These are phyloP conservation scores for Sarcophaga subvicina DNA, from an alignment of 2,888 invertebrate species.

Conservation along the genomic window DNA sequence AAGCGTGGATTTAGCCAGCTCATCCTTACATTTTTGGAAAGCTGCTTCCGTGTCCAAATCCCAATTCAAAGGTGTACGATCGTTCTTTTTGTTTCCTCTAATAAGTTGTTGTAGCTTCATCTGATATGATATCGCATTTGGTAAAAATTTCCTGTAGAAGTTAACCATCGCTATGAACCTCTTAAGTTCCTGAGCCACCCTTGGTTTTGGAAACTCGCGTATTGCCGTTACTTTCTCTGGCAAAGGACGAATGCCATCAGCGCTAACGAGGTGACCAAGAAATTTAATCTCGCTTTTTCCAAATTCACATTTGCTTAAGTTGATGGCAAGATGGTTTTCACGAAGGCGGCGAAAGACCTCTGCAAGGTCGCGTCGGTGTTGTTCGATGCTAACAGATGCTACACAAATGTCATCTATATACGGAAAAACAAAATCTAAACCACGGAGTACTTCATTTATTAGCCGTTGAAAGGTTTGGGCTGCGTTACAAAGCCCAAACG, in stretches of 20 bases:
- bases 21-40: constrained; percentile 50
- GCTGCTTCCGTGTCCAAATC: constrained; percentile 38
- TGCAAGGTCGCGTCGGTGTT: constrained; percentile 60
- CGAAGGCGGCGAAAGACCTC: constrained; percentile 63
- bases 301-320: constrained; percentile 50
- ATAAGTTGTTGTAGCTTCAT: constrained; percentile 41
- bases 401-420: constrained; percentile 67
- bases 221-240: constrained; percentile 58
- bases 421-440: constrained; percentile 49
- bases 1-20: constrained; percentile 49
- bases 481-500: constrained; percentile 46
- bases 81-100: constrained; percentile 62
- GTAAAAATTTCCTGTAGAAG: constrained; percentile 65
- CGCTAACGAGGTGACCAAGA: constrained; percentile 58
- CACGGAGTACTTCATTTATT: constrained; percentile 48
- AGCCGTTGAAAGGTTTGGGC: constrained; percentile 62
- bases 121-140: constrained; percentile 47
- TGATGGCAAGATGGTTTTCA: constrained; percentile 42
- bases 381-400: constrained; percentile 46
- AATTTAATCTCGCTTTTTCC: constrained; percentile 43
- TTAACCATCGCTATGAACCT: constrained; percentile 68
- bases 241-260: constrained; percentile 59
- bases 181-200: constrained; percentile 51
- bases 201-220: background rate
- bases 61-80: constrained; percentile 54